A percentile compares a stretch with the other conserved stretches of the same genome.
phyloP scores from a whole-genome alignment of 2,888 invertebrate genomes.

The Chaitophorus viminalis region DNA sequence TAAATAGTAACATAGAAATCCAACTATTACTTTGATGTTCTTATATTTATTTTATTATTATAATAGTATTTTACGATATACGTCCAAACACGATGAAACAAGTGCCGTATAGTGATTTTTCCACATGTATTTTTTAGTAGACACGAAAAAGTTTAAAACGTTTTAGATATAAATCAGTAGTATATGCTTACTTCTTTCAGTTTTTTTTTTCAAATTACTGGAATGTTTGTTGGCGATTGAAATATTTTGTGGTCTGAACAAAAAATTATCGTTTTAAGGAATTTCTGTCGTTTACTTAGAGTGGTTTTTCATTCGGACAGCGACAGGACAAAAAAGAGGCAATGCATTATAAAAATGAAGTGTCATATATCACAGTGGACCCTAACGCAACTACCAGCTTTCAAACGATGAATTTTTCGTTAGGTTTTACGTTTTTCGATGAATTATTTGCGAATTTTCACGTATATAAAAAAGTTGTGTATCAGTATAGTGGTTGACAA shows the following conservation, averaged over 20 bases:
- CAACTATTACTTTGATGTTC: too few relatives aligned
- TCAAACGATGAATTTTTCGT: constrained; percentile 52
- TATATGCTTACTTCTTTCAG: not conserved
- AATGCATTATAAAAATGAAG: constrained; percentile 55
- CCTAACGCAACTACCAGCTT: constrained; percentile 17
- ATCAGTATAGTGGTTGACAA: not conserved
- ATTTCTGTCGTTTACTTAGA: constrained; percentile 40
- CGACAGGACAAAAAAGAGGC: constrained; percentile 9
- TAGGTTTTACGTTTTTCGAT: constrained; percentile 29
- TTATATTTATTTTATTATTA: too few relatives aligned
- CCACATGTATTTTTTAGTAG: too few relatives aligned
- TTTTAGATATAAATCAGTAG: not conserved
- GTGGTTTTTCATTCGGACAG: constrained; percentile 36
- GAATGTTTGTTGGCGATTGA: constrained; percentile 16
- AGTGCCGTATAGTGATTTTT: too few relatives aligned
- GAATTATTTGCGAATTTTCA: constrained; percentile 33
- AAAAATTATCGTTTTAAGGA: constrained; percentile 47
- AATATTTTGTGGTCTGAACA: not conserved
- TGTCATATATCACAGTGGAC: constrained; percentile 38
- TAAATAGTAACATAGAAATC: too few relatives aligned
- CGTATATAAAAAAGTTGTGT: constrained; percentile 6
- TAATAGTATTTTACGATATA: too few relatives aligned
- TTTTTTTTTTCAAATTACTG: not conserved
- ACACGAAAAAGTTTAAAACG: not conserved
- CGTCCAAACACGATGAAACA: too few relatives aligned